Percentiles rank a stretch among this genome's conserved stretches.
Conservation (phyloP, 2,888 invertebrate species). For the Ditula angustiorana region DNA sequence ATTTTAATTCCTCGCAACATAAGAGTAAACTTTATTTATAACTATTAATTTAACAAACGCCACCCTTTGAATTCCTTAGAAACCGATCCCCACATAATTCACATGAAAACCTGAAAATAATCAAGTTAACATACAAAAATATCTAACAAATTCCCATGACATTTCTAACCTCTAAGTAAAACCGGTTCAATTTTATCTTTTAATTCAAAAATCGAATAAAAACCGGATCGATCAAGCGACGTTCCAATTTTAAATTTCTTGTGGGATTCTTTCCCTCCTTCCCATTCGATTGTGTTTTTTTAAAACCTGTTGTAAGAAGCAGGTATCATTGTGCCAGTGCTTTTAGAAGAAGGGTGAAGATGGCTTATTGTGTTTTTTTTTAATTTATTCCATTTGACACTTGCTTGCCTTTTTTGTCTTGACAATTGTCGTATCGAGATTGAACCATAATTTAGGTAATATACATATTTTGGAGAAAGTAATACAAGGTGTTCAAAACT, state of each 20-base stretch:
- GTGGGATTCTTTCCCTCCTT: slow-evolving; percentile 37
- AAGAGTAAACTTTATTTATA: background rate
- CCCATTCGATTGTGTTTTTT: slow-evolving; percentile 1
- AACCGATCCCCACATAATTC: slow-evolving; percentile 3
- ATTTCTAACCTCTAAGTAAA: slow-evolving; percentile 41
- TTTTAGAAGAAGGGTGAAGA: slow-evolving; percentile 22
- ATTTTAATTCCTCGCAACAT: too few species aligned
- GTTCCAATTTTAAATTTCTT: slow-evolving; percentile 48
- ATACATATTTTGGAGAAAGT: too few species aligned
- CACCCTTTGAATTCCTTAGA: background rate
- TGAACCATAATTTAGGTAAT: too few species aligned
- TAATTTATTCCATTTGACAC: slow-evolving; percentile 4
- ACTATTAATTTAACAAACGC: background rate
- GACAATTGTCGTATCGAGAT: too few species aligned
- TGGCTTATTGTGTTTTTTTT: slow-evolving; percentile 11
- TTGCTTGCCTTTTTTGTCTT: too few species aligned
- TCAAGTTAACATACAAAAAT: slow-evolving; percentile 29
- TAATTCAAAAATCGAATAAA: slow-evolving; percentile 48
- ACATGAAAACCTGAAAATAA: slow-evolving; percentile 31
- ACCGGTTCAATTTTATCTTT: slow-evolving; percentile 31
- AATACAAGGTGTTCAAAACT: too few species aligned
- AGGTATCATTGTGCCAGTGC: slow-evolving; percentile 26
- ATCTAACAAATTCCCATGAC: slow-evolving; percentile 41
- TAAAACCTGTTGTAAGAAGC: slow-evolving; percentile 33
- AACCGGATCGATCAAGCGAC: slow-evolving; percentile 46